phyloP scores from a whole-genome alignment of 64 coral and sea anemone species.

The Actinia tenebrosa region DNA sequence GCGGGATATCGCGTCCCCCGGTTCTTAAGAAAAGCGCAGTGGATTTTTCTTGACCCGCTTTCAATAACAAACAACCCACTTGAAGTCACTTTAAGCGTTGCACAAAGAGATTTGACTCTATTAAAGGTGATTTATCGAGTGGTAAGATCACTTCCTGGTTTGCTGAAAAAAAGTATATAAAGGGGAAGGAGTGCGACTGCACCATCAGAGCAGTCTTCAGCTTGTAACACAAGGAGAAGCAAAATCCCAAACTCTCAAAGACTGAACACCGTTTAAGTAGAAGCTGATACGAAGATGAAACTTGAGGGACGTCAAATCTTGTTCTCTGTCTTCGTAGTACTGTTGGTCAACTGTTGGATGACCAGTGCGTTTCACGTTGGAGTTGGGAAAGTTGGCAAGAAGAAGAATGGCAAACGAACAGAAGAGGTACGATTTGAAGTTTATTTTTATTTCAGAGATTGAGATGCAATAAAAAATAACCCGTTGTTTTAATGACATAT shows the following conservation, averaged over 20 bases:
- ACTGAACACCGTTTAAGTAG: neutral
- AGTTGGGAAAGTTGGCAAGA: neutral
- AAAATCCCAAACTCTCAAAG: neutral
- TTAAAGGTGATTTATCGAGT: neutral
- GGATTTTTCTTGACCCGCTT: neutral
- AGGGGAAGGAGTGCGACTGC: neutral
- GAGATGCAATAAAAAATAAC: neutral
- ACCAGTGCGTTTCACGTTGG: neutral
- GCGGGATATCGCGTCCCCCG: neutral
- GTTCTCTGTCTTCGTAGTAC: neutral
- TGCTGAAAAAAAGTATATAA: neutral
- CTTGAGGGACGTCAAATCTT: neutral
- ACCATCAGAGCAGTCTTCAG: neutral
- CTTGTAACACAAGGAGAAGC: neutral
- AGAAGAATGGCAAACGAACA: neutral
- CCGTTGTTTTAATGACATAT: too few species aligned
- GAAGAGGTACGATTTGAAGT: neutral
- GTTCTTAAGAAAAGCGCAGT: neutral
- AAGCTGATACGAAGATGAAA: neutral
- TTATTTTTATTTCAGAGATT: neutral
- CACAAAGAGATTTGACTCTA: neutral
- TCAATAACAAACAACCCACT: conserved; percentile 1
- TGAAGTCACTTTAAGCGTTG: neutral
- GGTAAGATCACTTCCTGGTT: conserved; percentile 8
- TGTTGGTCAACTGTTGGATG: neutral